Evolutionary conservation across 2,888 invertebrate genomes (phyloP), one percentile per base, ranked within the genome.

Genomic region (Scrobipalpa costella): DNA sequence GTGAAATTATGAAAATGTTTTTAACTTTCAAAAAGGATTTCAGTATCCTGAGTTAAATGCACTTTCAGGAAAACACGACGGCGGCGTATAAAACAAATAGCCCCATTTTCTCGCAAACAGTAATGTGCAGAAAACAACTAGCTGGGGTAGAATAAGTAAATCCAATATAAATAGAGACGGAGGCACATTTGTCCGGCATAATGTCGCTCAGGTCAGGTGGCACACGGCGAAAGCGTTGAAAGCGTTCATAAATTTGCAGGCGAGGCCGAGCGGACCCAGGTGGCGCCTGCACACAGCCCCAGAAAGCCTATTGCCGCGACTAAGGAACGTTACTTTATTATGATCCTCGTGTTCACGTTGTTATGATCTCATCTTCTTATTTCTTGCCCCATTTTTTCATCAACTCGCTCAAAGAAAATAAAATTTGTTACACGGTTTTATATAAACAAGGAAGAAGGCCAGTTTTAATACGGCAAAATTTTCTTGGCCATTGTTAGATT

Each of bases 141-240:
- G 57, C 55, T 52, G 59, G 50, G 65, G 76, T 76, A 79, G 73
- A 83, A 79, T 81, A 82, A 83, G 80, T 81, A 50, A 34, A 79
- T 74, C 77, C 78, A 79, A 83, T 83, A 84, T 84, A 86, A 84
- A 86, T 80, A 82, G 76, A 80, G 83, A 81, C 77, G 83, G 76
- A 76, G 76, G 76, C 74, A 79, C 82, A 86, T 88, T 87, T 86
- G 86, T 87, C 84, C 84, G 75, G 80, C 76, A 77, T 84, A 88
- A 85, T 81, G 85, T 83, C 81, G 80, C 83, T 79, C 80, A 88
- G 90, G 90, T 90, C 90, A 91, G 90, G 88, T 90, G 88, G 88
- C 88, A 85, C 82, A 84, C 83, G 88, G 80, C 88, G 85, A 86
- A 84, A 89, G 88, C 85, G 78, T 80, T 87, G 82, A 88, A 85